These are phyloP conservation scores for Myzus persicae DNA, from an alignment of 1,140 invertebrate species.

Conservation along the genomic window DNA sequence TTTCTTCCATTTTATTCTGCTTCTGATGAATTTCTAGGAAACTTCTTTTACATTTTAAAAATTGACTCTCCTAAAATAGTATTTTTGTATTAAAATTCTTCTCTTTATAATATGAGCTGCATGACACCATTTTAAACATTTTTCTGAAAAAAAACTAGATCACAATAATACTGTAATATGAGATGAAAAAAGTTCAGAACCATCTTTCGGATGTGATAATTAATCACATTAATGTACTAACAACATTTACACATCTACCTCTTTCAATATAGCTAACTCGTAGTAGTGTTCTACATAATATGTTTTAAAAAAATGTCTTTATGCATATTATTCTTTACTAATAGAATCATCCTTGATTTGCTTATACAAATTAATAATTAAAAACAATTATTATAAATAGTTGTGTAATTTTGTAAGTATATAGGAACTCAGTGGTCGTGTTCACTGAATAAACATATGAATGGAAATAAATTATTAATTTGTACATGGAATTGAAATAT, in stretches of 20 bases:
- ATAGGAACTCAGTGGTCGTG: not conserved
- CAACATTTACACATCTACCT: not conserved
- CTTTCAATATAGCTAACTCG: not conserved
- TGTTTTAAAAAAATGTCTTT: not conserved
- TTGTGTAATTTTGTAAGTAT: not conserved
- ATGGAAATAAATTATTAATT: not conserved
- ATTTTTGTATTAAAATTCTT: not conserved
- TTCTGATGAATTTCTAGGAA: not conserved
- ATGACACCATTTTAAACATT: not conserved
- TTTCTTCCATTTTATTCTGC: not conserved
- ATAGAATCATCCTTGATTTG: not conserved
- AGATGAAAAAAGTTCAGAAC: not conserved
- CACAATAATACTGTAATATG: not conserved
- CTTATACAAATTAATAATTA: slow-evolving; percentile 12
- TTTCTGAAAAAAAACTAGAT: not conserved
- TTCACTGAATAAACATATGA: not conserved
- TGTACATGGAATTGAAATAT: not conserved
- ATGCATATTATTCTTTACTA: not conserved
- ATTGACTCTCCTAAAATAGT: not conserved
- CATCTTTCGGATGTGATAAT: not conserved
- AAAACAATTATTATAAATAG: not conserved
- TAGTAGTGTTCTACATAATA: not conserved
- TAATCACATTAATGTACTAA: not conserved
- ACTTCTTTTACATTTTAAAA: not conserved
- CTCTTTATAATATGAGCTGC: no score